Evolutionary conservation across 2,113 vertebrate genomes (phyloP).

Genomic region (Hyperoodon ampullatus): DNA sequence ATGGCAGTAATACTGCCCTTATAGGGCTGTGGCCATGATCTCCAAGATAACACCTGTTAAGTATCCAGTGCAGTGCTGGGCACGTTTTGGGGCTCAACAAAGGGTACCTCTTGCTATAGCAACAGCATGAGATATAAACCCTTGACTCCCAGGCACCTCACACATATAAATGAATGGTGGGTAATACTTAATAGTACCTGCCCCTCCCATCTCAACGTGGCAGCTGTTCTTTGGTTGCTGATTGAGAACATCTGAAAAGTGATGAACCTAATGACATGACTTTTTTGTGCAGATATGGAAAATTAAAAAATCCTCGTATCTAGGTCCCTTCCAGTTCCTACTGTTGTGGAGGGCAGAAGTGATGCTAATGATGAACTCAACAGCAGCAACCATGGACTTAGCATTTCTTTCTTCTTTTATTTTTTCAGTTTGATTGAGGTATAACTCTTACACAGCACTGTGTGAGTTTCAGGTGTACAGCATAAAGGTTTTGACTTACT

Average conservation of each 20-base stretch:
- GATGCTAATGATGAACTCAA: not conserved
- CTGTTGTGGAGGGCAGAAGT: not conserved
- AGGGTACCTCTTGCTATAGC: not conserved
- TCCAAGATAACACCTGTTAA: not conserved
- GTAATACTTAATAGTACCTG: not conserved
- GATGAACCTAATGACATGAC: not conserved
- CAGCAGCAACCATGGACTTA: not conserved
- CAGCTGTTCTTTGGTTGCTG: not conserved
- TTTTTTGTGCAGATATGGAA: not conserved
- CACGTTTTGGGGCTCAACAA: not conserved
- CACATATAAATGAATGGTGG: not conserved
- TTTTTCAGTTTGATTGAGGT: not conserved
- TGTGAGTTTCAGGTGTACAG: not conserved
- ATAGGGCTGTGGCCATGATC: not conserved
- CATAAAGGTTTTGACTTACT: not conserved
- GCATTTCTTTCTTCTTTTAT: not conserved
- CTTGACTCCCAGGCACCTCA: not conserved
- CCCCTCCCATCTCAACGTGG: not conserved
- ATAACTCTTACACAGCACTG: not conserved
- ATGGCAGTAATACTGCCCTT: not conserved
- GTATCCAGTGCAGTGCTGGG: not conserved
- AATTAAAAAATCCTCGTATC: not conserved
- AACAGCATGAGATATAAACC: not conserved
- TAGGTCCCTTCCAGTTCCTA: not conserved
- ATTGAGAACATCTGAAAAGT: not conserved